Evolutionary conservation across 2,797 vertebrate species (phyloP), one percentile per base, ranked within the genome.

Genomic region (Dryobates pubescens): DNA sequence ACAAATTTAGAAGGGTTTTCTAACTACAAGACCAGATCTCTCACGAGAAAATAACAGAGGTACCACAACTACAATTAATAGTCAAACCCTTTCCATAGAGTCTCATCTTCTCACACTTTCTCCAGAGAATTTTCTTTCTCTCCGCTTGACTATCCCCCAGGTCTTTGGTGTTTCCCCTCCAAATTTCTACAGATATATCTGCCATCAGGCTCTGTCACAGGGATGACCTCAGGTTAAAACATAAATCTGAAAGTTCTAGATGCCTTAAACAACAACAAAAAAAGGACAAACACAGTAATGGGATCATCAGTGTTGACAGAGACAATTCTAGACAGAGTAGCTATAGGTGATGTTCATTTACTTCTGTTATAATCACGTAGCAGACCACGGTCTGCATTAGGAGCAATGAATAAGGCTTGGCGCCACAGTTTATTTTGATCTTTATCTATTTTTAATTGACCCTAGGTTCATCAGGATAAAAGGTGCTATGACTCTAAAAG

Each of bases 311-410:
- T 59, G 7, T 13, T 74, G 5, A 64, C 10, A 17, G 36, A 63
- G 22, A 34, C 51, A 70, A 41, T 51, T 70, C 12, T 34, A 41
- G 13, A 29, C 24, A 27, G 20, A 29, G 34, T 59, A 49, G 13
- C 59, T 71, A 22, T 0, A 77, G 14, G 19, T 11, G 41, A 36
- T 1, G 9, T 69, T 93, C 2, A 7, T 71, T 69, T 12, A 49
- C 26, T 63, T 73, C 17, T 59, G 2, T 20, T 78, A 1, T 59
- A 23, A 23, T 36, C 53, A 29, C 4, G 3, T 20, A 69, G 20
- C 1, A 0, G 32, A 58, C 24, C 6, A 27, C 0, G 1, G 16
- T 12, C 65, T 16, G 4, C 68, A n/a, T 68, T 71, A 47, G 8
- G 53, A 77, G 62, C 27, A 32, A 10, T 29, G 17, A 51, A 27